Evolutionary conservation across 1,140 invertebrate species (phyloP).

Genomic region (Lepidostoma basale): DNA sequence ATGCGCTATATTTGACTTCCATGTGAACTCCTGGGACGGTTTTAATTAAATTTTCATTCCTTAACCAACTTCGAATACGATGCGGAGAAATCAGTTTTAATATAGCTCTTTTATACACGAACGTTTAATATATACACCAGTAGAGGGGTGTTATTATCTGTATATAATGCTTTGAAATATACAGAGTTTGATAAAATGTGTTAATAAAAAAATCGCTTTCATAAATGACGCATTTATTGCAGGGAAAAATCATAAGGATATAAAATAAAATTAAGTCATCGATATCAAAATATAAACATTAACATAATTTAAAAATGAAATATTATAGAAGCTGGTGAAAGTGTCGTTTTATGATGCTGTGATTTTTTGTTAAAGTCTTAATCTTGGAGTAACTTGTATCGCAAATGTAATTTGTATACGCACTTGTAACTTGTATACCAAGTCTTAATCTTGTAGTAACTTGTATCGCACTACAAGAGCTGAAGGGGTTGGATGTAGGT

Average conservation of each 20-base stretch:
- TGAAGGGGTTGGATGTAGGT: too few species aligned
- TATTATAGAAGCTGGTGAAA: not conserved
- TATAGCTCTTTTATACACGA: not conserved
- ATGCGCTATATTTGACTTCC: constrained; percentile 30
- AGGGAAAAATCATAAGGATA: too few species aligned
- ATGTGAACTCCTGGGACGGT: constrained; percentile 31
- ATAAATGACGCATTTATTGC: not conserved
- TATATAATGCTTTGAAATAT: not conserved
- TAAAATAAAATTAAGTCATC: too few species aligned
- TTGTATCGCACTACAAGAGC: too few species aligned
- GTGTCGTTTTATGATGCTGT: not conserved
- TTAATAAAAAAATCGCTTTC: not conserved
- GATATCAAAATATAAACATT: too few species aligned
- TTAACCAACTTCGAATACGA: not conserved
- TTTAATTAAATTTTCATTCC: constrained; percentile 39
- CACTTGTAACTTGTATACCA: too few species aligned
- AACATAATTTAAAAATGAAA: not conserved
- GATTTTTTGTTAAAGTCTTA: too few species aligned
- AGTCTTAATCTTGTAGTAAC: too few species aligned
- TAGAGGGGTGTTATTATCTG: not conserved
- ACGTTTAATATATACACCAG: not conserved
- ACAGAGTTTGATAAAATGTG: not conserved
- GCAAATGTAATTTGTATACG: too few species aligned
- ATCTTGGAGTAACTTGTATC: too few species aligned
- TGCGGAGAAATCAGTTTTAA: not conserved